Conservation (phyloP, 2,797 vertebrate genomes). For the Tapirus indicus region DNA sequence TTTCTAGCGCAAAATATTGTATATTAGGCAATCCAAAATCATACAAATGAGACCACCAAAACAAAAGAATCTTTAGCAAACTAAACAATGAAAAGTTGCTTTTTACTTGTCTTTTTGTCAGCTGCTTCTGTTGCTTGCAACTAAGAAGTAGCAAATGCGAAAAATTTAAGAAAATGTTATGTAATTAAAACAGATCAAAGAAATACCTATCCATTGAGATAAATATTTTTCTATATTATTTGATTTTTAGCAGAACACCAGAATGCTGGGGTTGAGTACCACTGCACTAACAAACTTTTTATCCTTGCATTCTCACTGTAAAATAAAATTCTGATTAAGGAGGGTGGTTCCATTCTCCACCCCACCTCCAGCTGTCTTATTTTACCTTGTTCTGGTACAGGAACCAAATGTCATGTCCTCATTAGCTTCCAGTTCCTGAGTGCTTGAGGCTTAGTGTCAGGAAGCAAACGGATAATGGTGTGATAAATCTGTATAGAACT, state of each 20-base stretch:
- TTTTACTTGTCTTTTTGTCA: background rate
- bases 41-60: background rate
- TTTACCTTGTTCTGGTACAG: background rate
- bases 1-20: background rate
- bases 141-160: background rate
- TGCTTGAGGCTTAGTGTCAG: background rate
- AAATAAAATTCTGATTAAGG: background rate
- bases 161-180: background rate
- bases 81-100: background rate
- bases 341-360: background rate
- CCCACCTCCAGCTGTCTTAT: background rate
- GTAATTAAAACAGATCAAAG: conserved; percentile 20
- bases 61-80: background rate
- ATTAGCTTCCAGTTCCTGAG: background rate
- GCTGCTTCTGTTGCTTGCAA: background rate
- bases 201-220: background rate
- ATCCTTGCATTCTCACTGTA: background rate
- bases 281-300: background rate
- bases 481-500: background rate
- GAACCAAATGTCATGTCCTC: background rate
- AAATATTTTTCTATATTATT: conserved; percentile 11
- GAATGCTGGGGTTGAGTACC: background rate
- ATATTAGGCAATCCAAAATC: background rate
- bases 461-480: background rate
- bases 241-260: background rate